Evolutionary conservation across 2,113 vertebrate species (phyloP).

Genomic region (Chitala chitala): DNA sequence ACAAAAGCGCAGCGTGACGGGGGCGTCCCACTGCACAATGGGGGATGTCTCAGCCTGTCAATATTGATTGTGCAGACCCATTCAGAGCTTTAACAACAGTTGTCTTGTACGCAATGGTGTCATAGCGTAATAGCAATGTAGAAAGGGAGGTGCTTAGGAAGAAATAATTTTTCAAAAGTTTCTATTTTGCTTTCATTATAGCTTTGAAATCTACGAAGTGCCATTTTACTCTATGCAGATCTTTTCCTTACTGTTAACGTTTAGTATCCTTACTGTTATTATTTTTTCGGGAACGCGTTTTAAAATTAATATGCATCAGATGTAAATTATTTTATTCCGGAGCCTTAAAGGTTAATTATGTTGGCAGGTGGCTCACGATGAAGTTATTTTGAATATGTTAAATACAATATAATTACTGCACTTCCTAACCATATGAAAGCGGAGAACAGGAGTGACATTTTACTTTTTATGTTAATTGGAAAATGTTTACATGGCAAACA

Average conservation of each 20-base stretch:
- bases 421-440: too few species aligned
- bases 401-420: background rate
- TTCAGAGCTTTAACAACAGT: background rate
- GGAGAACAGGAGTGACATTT: background rate
- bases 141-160: background rate
- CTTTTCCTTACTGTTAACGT: too few species aligned
- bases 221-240: too few species aligned
- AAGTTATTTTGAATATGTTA: background rate
- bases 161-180: background rate
- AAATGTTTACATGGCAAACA: background rate
- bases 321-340: too few species aligned
- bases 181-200: background rate
- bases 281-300: too few species aligned
- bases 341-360: too few species aligned
- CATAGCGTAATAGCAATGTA: too few species aligned
- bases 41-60: constrained; percentile 4
- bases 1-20: constrained; percentile 26
- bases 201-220: too few species aligned
- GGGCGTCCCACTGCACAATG: constrained; percentile 18
- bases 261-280: too few species aligned
- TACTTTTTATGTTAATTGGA: background rate
- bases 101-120: background rate
- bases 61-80: constrained; percentile 11
- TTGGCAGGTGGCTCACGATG: background rate
- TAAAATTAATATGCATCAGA: too few species aligned